phyloP scores from a whole-genome alignment of 2,888 invertebrate species.

The Cremastinae sp. region DNA sequence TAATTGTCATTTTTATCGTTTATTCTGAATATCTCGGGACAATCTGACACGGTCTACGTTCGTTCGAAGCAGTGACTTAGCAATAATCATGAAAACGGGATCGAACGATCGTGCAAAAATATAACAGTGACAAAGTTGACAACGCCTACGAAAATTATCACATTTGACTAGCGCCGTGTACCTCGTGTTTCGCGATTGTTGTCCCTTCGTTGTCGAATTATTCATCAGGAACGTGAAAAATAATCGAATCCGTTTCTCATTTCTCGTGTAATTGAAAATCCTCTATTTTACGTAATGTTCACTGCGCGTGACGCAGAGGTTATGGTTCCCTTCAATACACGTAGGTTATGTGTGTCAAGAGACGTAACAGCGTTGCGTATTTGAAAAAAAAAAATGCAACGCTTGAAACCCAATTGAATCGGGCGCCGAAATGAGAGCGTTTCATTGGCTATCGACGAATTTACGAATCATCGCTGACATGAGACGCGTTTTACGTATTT shows the following conservation, averaged over 20 bases:
- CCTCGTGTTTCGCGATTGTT: slow-evolving; percentile 9
- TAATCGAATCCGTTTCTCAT: not conserved
- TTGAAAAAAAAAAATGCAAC: not conserved
- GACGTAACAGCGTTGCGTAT: not conserved
- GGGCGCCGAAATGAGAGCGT: not conserved
- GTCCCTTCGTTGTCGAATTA: slow-evolving; percentile 15
- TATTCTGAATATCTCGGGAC: too few relatives aligned
- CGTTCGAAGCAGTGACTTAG: too few relatives aligned
- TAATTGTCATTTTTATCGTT: too few relatives aligned
- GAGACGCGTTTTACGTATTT: too few relatives aligned
- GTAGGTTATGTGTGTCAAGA: slow-evolving; percentile 16
- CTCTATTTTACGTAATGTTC: not conserved
- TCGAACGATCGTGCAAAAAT: not conserved
- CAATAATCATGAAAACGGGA: too few relatives aligned
- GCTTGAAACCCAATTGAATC: too few relatives aligned
- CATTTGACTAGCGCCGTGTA: slow-evolving; percentile 36
- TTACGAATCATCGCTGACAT: too few relatives aligned
- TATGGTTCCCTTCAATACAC: not conserved
- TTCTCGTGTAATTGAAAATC: not conserved
- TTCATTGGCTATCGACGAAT: not conserved
- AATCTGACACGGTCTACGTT: too few relatives aligned
- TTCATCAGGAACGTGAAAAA: not conserved
- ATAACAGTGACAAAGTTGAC: slow-evolving; percentile 8
- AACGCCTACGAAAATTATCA: slow-evolving; percentile 25
- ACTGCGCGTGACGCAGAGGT: not conserved